Percentiles rank a stretch among this genome's conserved stretches.
These are phyloP conservation scores for Mastomys natalensis DNA, from an alignment of 2,113 vertebrate genomes.

Conservation along the genomic window DNA sequence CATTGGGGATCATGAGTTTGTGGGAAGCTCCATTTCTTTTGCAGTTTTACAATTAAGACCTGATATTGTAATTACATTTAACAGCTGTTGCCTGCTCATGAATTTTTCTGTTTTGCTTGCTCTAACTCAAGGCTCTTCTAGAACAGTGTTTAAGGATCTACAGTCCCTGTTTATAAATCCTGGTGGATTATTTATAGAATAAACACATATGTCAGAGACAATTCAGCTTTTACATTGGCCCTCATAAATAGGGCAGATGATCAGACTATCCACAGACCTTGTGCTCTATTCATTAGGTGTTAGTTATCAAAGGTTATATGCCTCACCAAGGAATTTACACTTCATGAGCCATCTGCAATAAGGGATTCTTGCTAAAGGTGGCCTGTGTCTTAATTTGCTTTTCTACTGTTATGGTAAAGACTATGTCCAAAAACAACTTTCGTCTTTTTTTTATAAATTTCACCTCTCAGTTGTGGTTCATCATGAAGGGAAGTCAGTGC, in stretches of 20 bases:
- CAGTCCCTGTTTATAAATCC: slow-evolving; percentile 1
- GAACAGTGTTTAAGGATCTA: slow-evolving; percentile 9
- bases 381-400: not conserved
- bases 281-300: not conserved
- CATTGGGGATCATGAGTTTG: slow-evolving; percentile 24
- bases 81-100: slow-evolving; percentile 52
- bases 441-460: too few species aligned
- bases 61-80: slow-evolving; percentile 66
- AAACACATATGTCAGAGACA: not conserved
- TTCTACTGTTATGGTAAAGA: not conserved
- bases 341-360: not conserved
- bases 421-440: not conserved
- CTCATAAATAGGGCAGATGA: not conserved
- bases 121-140: slow-evolving; percentile 50
- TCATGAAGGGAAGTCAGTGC: not conserved
- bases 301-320: not conserved
- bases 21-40: slow-evolving; percentile 62
- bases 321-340: not conserved
- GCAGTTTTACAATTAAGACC: slow-evolving; percentile 56
- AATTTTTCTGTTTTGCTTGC: slow-evolving; percentile 60
- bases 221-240: slow-evolving; percentile 8
- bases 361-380: not conserved
- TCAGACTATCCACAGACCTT: not conserved
- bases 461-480: not conserved
- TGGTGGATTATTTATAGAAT: slow-evolving; percentile 33